A percentile compares a stretch with the other conserved stretches of the same genome.
Conservation (phyloP, 2,797 vertebrate genomes). For the Novumbra hubbsi region DNA sequence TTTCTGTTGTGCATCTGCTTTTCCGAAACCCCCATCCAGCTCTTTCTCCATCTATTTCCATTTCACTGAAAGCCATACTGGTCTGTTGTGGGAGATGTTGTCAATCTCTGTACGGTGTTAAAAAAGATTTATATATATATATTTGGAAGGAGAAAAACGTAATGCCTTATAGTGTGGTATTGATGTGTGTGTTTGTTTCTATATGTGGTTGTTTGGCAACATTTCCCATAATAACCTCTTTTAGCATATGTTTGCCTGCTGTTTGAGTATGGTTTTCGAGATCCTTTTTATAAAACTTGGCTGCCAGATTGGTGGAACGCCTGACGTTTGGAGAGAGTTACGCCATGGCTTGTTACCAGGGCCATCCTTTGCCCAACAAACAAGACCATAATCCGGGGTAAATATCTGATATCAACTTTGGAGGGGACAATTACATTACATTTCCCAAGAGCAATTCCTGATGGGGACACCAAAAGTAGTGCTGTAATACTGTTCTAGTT, state of each 20-base stretch:
- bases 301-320: conserved; percentile 32
- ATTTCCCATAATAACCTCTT: background rate
- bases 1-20: background rate
- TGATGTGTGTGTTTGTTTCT: background rate
- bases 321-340: conserved; percentile 35
- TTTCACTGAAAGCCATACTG: background rate
- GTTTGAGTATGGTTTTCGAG: background rate
- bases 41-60: conserved; percentile 12
- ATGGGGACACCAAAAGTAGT: too few relatives aligned
- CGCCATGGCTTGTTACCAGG: conserved; percentile 44
- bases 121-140: background rate
- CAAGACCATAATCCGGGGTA: too few relatives aligned
- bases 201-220: conserved; percentile 1
- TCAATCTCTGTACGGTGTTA: background rate
- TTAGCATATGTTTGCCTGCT: conserved; percentile 5
- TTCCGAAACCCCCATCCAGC: background rate
- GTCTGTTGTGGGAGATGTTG: background rate
- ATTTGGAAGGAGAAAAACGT: background rate
- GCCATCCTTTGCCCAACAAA: conserved; percentile 31
- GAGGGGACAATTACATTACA: too few relatives aligned
- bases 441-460: too few relatives aligned
- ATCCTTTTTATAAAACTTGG: conserved; percentile 42
- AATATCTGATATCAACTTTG: too few relatives aligned
- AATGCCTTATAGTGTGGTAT: background rate
- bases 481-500: too few relatives aligned